Evolutionary conservation across 2,797 vertebrate genomes (phyloP), one percentile per base, ranked within the genome.

Genomic region (Scleropages formosus): DNA sequence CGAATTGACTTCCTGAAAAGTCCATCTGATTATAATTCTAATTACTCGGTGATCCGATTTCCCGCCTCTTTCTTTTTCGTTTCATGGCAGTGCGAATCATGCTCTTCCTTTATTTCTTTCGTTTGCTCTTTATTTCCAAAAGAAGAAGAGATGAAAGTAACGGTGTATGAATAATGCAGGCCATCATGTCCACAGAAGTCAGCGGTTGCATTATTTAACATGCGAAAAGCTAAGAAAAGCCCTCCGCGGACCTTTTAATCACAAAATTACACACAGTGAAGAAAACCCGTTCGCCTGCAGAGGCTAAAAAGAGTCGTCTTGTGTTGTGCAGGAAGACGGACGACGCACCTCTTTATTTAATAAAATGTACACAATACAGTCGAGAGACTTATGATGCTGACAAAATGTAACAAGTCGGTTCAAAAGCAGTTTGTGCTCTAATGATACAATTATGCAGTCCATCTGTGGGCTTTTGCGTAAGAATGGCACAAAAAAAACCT

Each of bases 111-210:
- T 61, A 71, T 39, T 58, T 44, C 70, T 22, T 39, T 47, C 56
- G 47, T 18, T 7, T 56, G 26, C 67, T 46, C 24, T 46, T 60
- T 64, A 69, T 16, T 31, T 46, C 53, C 18, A 15, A 65, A n/a
- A 51, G 39, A 66, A 66, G 72, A 18, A 16, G 20, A 22, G 78
- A 46, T 27, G 59, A 51, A 64, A 79, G 76, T 74, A 70, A 58
- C 20, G 67, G 49, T 27, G 15, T 49, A 74, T 79, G 8, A 79
- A 74, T 79, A 70, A 76, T 79, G 78, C 51, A 76, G 69, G 63
- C 67, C 39, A 61, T 75, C 62, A 44, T 39, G 73, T 72, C 68
- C 15, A 0, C 44, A 26, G 61, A 24, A 18, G 51, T 24, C 22
- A 72, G 15, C 1, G 2, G 18, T 74, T 75, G 73, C 73, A 72